These are phyloP conservation scores for Forpus xanthops DNA, from an alignment of 2,797 vertebrate genomes.

Conservation along the genomic window DNA sequence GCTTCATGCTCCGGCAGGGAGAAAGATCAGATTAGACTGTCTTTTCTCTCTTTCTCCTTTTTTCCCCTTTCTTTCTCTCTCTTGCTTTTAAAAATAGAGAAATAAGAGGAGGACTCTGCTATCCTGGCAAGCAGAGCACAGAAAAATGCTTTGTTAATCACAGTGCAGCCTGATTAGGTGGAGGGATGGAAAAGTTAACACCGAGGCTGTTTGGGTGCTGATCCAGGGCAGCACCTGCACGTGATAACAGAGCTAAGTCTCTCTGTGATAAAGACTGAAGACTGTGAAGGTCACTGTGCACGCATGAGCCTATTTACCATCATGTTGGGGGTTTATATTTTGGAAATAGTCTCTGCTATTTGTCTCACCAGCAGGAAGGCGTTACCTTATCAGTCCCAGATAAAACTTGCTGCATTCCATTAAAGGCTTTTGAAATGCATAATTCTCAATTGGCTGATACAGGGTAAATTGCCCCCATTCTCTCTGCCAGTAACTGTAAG, in stretches of 20 bases:
- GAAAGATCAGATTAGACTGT: neutral
- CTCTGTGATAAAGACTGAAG: neutral
- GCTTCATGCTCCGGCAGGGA: neutral
- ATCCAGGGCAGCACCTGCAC: rapidly evolving
- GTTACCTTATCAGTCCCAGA: neutral
- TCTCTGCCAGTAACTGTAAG: constrained; percentile 18
- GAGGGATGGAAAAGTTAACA: neutral
- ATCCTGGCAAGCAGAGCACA: neutral
- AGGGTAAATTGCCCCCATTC: neutral
- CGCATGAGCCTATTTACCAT: neutral
- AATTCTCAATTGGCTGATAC: constrained; percentile 37
- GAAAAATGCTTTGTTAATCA: neutral
- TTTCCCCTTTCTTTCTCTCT: too few species aligned
- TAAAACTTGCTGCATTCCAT: neutral
- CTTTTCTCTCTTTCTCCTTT: neutral
- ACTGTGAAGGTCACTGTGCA: constrained; percentile 9
- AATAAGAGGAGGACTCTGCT: neutral
- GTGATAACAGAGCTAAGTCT: neutral
- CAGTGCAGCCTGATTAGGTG: neutral
- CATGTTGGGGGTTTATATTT: neutral
- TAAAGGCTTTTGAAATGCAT: neutral
- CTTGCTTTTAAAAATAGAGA: neutral
- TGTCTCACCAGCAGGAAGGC: neutral
- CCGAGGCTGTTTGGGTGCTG: neutral
- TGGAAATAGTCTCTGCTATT: constrained; percentile 33